Conservation (phyloP, 64 coral and sea anemone genomes). For the Dendrophyllia cribrosa region DNA sequence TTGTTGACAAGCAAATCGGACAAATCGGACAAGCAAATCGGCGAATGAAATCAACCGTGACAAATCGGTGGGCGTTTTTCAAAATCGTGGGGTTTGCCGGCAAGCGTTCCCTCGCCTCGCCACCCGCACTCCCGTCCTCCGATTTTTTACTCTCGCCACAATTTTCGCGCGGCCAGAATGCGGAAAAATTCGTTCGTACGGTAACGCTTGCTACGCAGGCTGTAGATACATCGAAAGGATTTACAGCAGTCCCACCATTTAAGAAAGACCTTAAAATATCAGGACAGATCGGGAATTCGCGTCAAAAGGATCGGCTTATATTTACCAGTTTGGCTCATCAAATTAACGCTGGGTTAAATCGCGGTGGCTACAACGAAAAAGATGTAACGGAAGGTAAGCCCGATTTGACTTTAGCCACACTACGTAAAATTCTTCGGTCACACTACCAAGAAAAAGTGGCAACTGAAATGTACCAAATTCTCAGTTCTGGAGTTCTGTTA, state of each 20-base stretch:
- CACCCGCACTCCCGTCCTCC: too few relatives aligned
- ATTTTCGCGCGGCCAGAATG: too few relatives aligned
- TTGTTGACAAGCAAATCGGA: too few relatives aligned
- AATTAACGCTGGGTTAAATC: slow-evolving; percentile 48
- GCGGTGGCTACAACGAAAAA: slow-evolving; percentile 11
- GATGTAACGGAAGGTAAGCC: slow-evolving; percentile 43
- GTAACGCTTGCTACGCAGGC: too few relatives aligned
- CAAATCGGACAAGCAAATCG: too few relatives aligned
- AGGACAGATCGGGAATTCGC: slow-evolving; percentile 75
- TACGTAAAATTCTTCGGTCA: slow-evolving; percentile 33
- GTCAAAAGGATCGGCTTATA: slow-evolving; percentile 75
- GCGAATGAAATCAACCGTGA: too few relatives aligned
- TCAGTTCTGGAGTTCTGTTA: slow-evolving; percentile 7
- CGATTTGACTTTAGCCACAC: slow-evolving; percentile 9
- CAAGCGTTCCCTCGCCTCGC: too few relatives aligned
- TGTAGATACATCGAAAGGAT: not conserved
- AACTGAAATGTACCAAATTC: slow-evolving; percentile 51
- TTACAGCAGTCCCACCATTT: not conserved
- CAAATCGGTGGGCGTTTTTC: too few relatives aligned
- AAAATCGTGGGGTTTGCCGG: too few relatives aligned
- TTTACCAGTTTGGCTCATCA: slow-evolving; percentile 64
- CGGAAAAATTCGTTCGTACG: too few relatives aligned
- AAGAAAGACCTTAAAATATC: slow-evolving; percentile 66
- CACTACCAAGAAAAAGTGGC: slow-evolving; percentile 51
- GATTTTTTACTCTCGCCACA: too few relatives aligned